Base-by-base conservation (phyloP, 1,140 invertebrate genomes). In the Bombus soroeensis region DNA sequence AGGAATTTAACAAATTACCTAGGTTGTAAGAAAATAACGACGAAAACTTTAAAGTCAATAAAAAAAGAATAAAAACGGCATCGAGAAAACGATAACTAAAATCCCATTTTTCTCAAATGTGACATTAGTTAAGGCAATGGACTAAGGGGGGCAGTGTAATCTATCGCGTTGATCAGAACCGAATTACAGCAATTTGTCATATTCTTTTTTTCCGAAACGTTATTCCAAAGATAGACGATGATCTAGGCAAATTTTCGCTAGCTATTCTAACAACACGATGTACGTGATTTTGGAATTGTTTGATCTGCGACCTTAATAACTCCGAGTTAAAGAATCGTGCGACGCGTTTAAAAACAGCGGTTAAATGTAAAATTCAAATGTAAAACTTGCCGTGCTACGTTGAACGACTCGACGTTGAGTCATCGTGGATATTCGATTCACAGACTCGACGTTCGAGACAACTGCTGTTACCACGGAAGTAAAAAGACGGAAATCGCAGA, bases 371-470 rank as follows among this genome's bases (percentile, higher is more conserved):
- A 80, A 73, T 68, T 68, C 66, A 68, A 68, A 37, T 25, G 12
- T 12, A 25, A 85, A 53, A 80, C 77, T 85, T 85, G 77, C 83
- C 83, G 28, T 85, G 25, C 22, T 2, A n/a, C 2, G 59, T 53
- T 25, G 41, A 47, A 72, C 43, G 22, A 53, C 37, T 13, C 28
- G 47, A 2, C 15, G 76, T 28, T n/a, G 66, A 53, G 62, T 53
- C 68, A 79, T 59, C 5, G n/a, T 37, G 32, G 25, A 22, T 15
- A 22, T 13, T 77, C 37, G 18, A 25, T 64, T 47, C 53, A 78
- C 83, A 64, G 10, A n/a, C 32, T 76, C 78, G 32, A 32, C 22
- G 37, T 12, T n/a, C 12, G 0, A 41, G 34, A 4, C 28, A 18
- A 64, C 15, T 37, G 1, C 37, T 37, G 22, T 59, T 43, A 22